Evolutionary conservation across 2,113 vertebrate species (phyloP).

Genomic region (Heterotilapia buettikoferi): DNA sequence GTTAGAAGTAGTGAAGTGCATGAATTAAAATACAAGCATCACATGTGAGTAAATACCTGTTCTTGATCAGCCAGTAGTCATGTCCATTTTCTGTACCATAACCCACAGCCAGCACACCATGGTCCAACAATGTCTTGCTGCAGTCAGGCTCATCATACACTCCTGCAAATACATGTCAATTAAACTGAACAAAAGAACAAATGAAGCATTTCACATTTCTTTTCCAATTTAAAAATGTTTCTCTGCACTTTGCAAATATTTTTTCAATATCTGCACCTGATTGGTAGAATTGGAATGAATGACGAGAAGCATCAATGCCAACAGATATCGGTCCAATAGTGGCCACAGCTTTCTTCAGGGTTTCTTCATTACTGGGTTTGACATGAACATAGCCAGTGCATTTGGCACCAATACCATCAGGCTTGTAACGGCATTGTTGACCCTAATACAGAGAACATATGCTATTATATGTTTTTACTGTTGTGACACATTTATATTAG

Average conservation of each 20-base stretch:
- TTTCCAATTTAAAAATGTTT: not conserved
- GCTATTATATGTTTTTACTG: rapidly evolving
- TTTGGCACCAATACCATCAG: constrained; percentile 57
- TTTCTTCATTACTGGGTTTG: constrained; percentile 29
- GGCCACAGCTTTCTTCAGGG: constrained; percentile 71
- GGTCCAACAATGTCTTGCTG: constrained; percentile 63
- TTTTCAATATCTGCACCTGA: constrained; percentile 56
- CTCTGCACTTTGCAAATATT: rapidly evolving
- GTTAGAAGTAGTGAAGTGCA: not conserved
- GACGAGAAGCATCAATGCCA: constrained; percentile 63
- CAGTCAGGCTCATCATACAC: constrained; percentile 69
- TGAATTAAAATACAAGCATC: not conserved
- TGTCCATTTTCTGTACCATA: constrained; percentile 48
- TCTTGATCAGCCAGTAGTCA: constrained; percentile 73
- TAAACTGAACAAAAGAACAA: not conserved
- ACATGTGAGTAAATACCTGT: constrained; percentile 46
- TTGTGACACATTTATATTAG: rapidly evolving
- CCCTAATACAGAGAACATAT: constrained; percentile 44
- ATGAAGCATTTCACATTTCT: not conserved
- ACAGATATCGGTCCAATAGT: constrained; percentile 73
- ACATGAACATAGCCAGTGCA: constrained; percentile 66
- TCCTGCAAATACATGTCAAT: constrained; percentile 40
- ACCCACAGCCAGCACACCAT: constrained; percentile 72
- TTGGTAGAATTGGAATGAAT: constrained; percentile 58
- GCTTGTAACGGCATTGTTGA: constrained; percentile 56